Base-by-base conservation (phyloP, 2,113 vertebrate genomes). In the Forbesichthys agassizii region DNA sequence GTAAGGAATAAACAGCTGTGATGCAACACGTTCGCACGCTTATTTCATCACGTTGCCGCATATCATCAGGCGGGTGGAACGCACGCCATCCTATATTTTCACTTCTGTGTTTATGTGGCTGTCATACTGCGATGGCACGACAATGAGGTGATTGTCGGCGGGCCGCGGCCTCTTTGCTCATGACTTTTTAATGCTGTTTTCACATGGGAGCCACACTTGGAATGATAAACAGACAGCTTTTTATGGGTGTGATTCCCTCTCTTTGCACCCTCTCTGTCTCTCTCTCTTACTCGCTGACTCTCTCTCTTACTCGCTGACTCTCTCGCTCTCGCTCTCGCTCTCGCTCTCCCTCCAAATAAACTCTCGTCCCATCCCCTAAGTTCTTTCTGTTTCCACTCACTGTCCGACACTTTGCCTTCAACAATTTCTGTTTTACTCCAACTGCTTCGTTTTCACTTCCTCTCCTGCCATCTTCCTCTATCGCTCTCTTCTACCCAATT, bases 141-240 rank as follows among this genome's bases (percentile, higher is more conserved):
- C 77, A 69, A 73, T 58, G 71, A 59, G 75, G 49, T 77, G 79
- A 83, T 81, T 74, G 85, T 83, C 82, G 68, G 73, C 4, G 10
- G 10, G 42, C 63, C 0, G 80, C n/a, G 62, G 74, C 66, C 61
- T 46, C 78, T 77, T 78, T 75, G 77, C 48, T 84, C 79, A 81
- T 86, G 79, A 86, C 82, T 88, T 78, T 83, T 85, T 86, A 85
- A 88, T 88, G 77, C 73, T 77, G 77, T 77, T 84, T 70, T 81
- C 82, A 78, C 79, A 68, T 42, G 73, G 79, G 79, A 77, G 71
- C 60, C 73, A 59, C 74, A 76, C 48, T 71, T 47, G 14, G 78
- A 84, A 83, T 80, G 74, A 84, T 75, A 78, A 84, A 75, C 82
- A 84, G 82, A 82, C 71, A 84, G 72, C 1, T 75, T 71, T 84